Conservation (phyloP, 92 coral and sea anemone genomes). For the Ricordea florida region DNA sequence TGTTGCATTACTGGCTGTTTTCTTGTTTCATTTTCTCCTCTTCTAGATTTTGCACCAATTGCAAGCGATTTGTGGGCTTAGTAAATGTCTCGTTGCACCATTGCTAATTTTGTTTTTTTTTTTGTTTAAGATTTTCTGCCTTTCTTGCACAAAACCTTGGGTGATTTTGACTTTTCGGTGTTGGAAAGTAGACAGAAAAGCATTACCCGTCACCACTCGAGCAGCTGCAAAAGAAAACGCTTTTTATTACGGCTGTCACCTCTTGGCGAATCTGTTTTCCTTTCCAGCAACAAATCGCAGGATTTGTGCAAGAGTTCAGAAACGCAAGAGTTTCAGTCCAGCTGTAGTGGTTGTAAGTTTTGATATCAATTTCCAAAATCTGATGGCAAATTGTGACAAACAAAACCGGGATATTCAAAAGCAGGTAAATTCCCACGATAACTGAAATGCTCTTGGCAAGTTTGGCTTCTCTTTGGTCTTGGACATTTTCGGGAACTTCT, state of each 20-base stretch:
- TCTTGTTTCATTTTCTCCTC: background rate
- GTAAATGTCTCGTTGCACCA: too few species aligned
- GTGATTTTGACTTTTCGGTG: too few species aligned
- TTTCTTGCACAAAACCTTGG: too few species aligned
- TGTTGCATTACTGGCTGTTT: too few species aligned
- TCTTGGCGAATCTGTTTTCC: background rate
- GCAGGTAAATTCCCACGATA: constrained; percentile 53
- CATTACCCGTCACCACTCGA: too few species aligned
- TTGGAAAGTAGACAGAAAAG: too few species aligned
- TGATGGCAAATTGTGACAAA: constrained; percentile 46
- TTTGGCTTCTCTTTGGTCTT: constrained; percentile 29
- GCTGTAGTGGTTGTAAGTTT: constrained; percentile 32
- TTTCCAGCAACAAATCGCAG: constrained; percentile 66
- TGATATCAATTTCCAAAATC: constrained; percentile 6
- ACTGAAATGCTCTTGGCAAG: constrained; percentile 43
- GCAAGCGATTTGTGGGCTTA: too few species aligned
- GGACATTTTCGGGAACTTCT: too few species aligned
- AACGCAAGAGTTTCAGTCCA: constrained; percentile 75
- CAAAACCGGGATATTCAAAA: constrained; percentile 58
- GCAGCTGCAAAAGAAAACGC: background rate
- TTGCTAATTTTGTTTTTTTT: too few species aligned
- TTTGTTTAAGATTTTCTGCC: too few species aligned
- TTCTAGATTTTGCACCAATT: too few species aligned
- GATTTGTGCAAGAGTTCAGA: constrained; percentile 63
- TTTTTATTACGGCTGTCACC: background rate